Base-by-base conservation (phyloP, 2,888 invertebrate species). In the Idaea biselata region DNA sequence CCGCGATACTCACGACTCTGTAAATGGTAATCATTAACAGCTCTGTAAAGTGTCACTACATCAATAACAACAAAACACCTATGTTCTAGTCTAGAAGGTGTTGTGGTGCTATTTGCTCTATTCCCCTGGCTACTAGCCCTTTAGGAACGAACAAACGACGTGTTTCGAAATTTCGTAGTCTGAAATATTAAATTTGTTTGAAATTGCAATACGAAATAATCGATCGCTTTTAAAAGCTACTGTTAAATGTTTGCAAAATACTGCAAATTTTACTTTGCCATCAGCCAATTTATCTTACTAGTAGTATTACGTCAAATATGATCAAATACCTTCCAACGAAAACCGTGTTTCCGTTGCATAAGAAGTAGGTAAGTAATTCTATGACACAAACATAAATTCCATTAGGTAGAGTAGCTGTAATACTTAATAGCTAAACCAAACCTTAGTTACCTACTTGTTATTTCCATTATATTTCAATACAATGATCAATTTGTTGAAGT, bases 1-100 rank as follows among this genome's bases (percentile, higher is more conserved):
- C 77, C 76, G 72, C 65, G 70, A 72, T 72, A 73, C 76, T 76
- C 75, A 78, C 74, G 81, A 74, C 78, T 82, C 81, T 85, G 82
- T 78, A 80, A 79, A 73, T 79, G 76, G 83, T 86, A 81, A 80
- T 77, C 68, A 44, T 59, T 59, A 44, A 53, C 54, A 59, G 18
- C 59, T 18, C 54, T 59, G 59, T 53, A 59, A 16, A 17, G 18
- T 54, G 33, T 53, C 44, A 11, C 44, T 44, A 44, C 25, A 25
- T 3, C 11, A 44, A 44, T 44, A 44, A 44, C 44, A 44, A 44
- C 44, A 44, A 8, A 44, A 44, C 44, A 8, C 11, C 14, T 44
- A 44, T 44, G 14, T 33, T 33, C 33, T 44, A 44, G 6, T 44
- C 44, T 44, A 44, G 44, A 11, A 44, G 44, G 44, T 14, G 11